Conservation (phyloP, 2,113 vertebrate species). For the Ariopsis seemanni region DNA sequence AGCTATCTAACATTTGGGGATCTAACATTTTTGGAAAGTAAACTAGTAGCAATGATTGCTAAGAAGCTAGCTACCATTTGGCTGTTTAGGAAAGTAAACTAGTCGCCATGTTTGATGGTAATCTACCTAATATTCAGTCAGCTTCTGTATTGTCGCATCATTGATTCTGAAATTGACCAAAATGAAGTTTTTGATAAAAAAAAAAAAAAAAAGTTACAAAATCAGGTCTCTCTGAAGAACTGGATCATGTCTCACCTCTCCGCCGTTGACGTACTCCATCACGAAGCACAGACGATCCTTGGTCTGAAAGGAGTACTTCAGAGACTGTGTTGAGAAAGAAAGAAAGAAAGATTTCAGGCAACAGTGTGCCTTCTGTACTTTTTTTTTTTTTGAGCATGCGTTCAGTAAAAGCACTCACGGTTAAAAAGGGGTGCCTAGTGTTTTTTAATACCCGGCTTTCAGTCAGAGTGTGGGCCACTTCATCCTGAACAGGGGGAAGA, state of each 20-base stretch:
- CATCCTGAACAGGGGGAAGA: constrained; percentile 75
- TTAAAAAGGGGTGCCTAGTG: constrained; percentile 94
- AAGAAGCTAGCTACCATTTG: background rate
- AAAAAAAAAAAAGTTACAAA: background rate
- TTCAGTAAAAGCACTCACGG: constrained; percentile 76
- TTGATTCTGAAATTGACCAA: background rate
- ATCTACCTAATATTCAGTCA: background rate
- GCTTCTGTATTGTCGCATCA: background rate
- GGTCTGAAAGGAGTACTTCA: constrained; percentile 98
- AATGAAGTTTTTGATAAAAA: background rate
- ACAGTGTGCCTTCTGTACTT: background rate
- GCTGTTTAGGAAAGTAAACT: background rate
- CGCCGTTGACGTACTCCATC: constrained; percentile 97
- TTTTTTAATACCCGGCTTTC: constrained; percentile 96
- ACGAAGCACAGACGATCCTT: constrained; percentile 98
- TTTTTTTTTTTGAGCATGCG: background rate
- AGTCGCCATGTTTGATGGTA: background rate
- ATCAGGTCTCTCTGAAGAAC: too few relatives aligned
- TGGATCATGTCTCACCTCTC: constrained; percentile 81
- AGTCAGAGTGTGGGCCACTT: constrained; percentile 95
- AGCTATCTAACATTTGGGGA: too few relatives aligned
- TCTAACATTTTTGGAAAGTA: too few relatives aligned
- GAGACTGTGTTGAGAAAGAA: constrained; percentile 81
- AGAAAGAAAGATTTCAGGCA: constrained; percentile 28
- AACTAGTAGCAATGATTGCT: too few relatives aligned